A percentile compares a stretch with the other conserved stretches of the same genome.
phyloP scores from a whole-genome alignment of 2,113 vertebrate genomes.

The Colius striatus region DNA sequence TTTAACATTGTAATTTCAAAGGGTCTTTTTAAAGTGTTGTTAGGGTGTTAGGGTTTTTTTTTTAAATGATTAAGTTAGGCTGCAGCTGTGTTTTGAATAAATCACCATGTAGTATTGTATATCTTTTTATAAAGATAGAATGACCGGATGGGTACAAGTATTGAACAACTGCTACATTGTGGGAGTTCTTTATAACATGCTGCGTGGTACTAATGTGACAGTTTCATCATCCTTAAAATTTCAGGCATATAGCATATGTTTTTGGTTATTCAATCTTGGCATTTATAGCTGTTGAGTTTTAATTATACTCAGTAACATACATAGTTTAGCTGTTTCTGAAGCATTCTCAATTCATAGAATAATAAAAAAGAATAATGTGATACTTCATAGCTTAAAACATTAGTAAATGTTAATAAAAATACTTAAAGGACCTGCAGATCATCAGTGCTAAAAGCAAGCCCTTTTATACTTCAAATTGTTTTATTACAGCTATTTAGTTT shows the following conservation, averaged over 20 bases:
- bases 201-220: slow-evolving; percentile 53
- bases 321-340: slow-evolving; percentile 32
- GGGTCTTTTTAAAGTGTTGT: neutral
- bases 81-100: slow-evolving; percentile 64
- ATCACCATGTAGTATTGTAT: slow-evolving; percentile 39
- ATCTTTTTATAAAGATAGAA: slow-evolving; percentile 45
- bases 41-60: neutral
- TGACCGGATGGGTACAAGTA: slow-evolving; percentile 54
- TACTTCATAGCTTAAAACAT: neutral
- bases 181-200: slow-evolving; percentile 65
- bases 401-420: neutral
- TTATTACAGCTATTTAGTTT: neutral
- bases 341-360: neutral
- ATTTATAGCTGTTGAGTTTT: slow-evolving; percentile 41
- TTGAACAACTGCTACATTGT: slow-evolving; percentile 68
- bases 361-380: neutral
- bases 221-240: slow-evolving; percentile 72
- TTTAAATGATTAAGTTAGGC: neutral
- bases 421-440: neutral
- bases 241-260: slow-evolving; percentile 64
- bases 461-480: neutral
- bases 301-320: slow-evolving; percentile 6
- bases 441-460: neutral
- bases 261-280: slow-evolving; percentile 44
- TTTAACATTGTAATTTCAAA: neutral